These are phyloP conservation scores for Chelon labrosus DNA, from an alignment of 2,797 vertebrate species.

Conservation along the genomic window DNA sequence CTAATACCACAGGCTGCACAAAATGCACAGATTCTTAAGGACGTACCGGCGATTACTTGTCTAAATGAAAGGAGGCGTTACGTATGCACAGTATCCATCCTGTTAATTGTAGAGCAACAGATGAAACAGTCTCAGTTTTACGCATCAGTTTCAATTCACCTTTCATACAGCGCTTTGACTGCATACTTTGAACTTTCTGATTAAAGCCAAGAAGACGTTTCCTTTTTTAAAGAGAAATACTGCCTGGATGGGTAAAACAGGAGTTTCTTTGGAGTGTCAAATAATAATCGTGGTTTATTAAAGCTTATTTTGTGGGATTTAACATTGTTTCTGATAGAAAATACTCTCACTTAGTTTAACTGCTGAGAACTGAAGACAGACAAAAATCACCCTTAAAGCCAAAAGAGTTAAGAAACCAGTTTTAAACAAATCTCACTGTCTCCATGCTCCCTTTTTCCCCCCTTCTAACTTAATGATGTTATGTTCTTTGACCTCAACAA, in stretches of 20 bases:
- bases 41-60: conserved; percentile 25
- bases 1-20: conserved; percentile 7
- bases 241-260: neutral
- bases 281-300: neutral
- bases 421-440: too few species aligned
- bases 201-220: neutral
- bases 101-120: conserved; percentile 17
- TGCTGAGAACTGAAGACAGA: too few species aligned
- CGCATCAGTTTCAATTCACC: neutral
- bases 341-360: neutral
- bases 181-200: conserved; percentile 3
- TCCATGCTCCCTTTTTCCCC: neutral
- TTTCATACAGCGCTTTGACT: neutral
- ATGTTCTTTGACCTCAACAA: neutral
- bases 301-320: too few species aligned
- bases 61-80: conserved; percentile 16
- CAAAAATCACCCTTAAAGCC: neutral
- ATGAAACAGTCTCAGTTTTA: neutral
- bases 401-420: neutral
- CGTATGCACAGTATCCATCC: neutral
- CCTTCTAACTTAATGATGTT: neutral
- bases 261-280: neutral
- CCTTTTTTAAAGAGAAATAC: conserved; percentile 1
- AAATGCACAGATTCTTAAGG: conserved; percentile 18
- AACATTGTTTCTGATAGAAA: neutral